Evolutionary conservation across 2,888 invertebrate genomes (phyloP), one percentile per base, ranked within the genome.

Genomic region (Hetaerina titia): DNA sequence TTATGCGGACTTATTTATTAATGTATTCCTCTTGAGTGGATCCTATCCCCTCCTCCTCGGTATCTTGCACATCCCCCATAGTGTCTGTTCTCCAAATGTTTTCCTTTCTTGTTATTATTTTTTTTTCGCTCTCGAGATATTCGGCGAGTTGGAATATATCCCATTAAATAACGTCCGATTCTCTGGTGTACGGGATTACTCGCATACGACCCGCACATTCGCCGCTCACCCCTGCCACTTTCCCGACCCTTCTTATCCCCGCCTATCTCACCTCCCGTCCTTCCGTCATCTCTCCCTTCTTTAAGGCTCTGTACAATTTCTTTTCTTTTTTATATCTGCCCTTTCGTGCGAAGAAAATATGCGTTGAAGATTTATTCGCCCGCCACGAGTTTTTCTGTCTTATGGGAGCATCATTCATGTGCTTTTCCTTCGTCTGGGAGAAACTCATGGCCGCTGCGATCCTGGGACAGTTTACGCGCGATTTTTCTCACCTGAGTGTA

Each of bases 1-100:
- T 74, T 92, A 92, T 92, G 64, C 69, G 92, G 69, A 45, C 74
- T 92, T 92, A 92, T 92, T 92, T 92, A 92, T 92, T 92, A 92
- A 92, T 92, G 92, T 64, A 56, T 92, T 92, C 69, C 92, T 92
- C 64, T 69, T 69, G 45, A 69, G 69, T 92, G 92, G 92, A 74
- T 92, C 74, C 69, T 92, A n/a, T 45, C 25, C 63, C 69, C 60
- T 63, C 90, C 63, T 6, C 74, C 45, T 17, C 19, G 64, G 69
- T 74, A 92, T 92, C 92, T 56, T 92, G 31, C 81, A 31, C 81
- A 74, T 92, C 13, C 89, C 22, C n/a, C 90, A 9, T 92, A 19
- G 22, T 92, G 64, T 69, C 45, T 56, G 56, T 69, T 45, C 74
- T 22, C 89, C 81, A 6, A 25, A 81, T 31, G 81, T 81, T 81